Conservation (phyloP, 2,888 invertebrate species). For the Spicauda simplicius region DNA sequence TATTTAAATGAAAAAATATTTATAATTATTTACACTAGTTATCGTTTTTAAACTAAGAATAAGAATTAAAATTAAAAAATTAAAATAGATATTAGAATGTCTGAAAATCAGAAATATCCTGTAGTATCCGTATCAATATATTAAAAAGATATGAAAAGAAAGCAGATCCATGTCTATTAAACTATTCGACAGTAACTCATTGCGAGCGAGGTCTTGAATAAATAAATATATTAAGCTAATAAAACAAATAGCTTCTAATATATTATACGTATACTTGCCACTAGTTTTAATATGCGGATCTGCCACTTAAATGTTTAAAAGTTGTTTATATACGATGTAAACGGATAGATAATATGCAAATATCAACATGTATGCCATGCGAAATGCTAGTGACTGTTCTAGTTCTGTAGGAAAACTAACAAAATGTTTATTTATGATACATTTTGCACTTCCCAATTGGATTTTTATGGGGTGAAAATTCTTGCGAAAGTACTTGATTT, state of each 20-base stretch:
- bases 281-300: conserved; percentile 5
- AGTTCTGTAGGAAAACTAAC: conserved; percentile 14
- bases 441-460: conserved; percentile 11
- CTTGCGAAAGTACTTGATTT: conserved; percentile 15
- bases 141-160: not conserved
- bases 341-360: conserved; percentile 14
- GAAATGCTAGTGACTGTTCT: conserved; percentile 16
- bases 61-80: too few relatives aligned
- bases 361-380: not conserved
- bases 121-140: not conserved
- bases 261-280: not conserved
- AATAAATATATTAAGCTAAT: conserved; percentile 1
- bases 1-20: too few relatives aligned
- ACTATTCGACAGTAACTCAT: not conserved
- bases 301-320: not conserved
- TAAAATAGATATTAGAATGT: too few relatives aligned
- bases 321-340: not conserved
- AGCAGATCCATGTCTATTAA: not conserved
- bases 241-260: not conserved
- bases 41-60: too few relatives aligned
- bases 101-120: not conserved
- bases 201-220: not conserved
- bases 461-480: conserved; percentile 22
- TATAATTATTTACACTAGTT: too few relatives aligned
- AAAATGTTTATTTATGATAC: conserved; percentile 29